A percentile compares a stretch with the other conserved stretches of the same genome.
Conservation (phyloP, 1,140 invertebrate genomes). For the Ceratina japonica region DNA sequence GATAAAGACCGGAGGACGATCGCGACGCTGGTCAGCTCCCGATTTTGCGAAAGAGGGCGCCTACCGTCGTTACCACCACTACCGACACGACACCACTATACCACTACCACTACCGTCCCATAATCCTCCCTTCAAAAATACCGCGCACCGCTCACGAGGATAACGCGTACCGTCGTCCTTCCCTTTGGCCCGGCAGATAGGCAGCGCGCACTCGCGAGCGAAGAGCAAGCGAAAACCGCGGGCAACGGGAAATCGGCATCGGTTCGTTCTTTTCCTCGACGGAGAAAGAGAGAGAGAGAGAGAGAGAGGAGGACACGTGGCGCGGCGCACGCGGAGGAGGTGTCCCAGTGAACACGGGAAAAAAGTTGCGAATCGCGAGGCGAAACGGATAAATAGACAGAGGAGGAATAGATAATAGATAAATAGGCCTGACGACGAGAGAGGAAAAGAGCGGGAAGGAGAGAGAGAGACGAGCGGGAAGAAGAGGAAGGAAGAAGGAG, state of each 20-base stretch:
- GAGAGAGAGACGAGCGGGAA: neutral
- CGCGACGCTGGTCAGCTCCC: conserved; percentile 27
- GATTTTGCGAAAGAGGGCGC: conserved; percentile 49
- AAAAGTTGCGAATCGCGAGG: conserved; percentile 2
- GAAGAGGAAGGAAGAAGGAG: conserved; percentile 24
- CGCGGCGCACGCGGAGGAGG: conserved; percentile 65
- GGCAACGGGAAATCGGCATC: conserved; percentile 10
- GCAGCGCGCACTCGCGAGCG: neutral
- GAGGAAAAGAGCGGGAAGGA: conserved; percentile 26
- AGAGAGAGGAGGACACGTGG: conserved; percentile 73
- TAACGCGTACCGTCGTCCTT: neutral
- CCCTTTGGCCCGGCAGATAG: conserved; percentile 5
- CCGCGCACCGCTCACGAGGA: conserved; percentile 26
- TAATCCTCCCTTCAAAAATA: conserved; percentile 27
- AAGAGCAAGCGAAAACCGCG: neutral
- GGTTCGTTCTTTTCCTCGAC: conserved; percentile 10
- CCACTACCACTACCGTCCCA: conserved; percentile 6
- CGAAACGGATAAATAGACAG: conserved; percentile 40
- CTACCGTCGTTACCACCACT: conserved; percentile 39
- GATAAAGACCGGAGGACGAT: conserved; percentile 26
- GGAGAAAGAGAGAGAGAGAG: no score
- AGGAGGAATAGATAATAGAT: conserved; percentile 43
- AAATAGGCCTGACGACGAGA: conserved; percentile 38
- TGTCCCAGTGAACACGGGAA: conserved; percentile 9
- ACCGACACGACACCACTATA: conserved; percentile 4